Conservation (phyloP, 2,797 vertebrate species). For the Geotrypetes seraphini region DNA sequence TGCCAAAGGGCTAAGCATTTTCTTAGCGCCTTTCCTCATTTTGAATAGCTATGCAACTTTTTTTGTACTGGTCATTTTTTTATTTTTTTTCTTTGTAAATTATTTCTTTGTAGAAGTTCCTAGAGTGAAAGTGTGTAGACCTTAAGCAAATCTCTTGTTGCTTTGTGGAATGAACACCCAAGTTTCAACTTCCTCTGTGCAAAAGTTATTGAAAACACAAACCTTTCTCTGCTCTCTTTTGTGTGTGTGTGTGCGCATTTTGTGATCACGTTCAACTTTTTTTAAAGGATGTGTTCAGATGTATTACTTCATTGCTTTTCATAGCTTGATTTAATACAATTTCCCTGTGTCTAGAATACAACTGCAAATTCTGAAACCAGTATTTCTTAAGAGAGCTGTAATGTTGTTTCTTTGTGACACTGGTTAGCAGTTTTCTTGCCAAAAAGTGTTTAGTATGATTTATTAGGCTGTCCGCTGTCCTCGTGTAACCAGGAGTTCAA, state of each 20-base stretch:
- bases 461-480: slow-evolving; percentile 46
- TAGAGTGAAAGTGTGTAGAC: slow-evolving; percentile 36
- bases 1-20: too few relatives aligned
- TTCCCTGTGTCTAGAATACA: slow-evolving; percentile 48
- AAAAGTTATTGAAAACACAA: slow-evolving; percentile 47
- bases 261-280: slow-evolving; percentile 32
- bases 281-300: slow-evolving; percentile 7
- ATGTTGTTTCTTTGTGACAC: slow-evolving; percentile 55
- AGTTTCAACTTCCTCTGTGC: slow-evolving; percentile 50
- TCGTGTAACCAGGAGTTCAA: slow-evolving; percentile 53
- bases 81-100: slow-evolving; percentile 10
- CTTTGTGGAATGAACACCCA: slow-evolving; percentile 51
- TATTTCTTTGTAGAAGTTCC: slow-evolving; percentile 28
- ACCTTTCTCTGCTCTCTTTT: slow-evolving; percentile 18
- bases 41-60: background rate
- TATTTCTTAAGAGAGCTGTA: slow-evolving; percentile 48
- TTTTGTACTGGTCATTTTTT: too few relatives aligned
- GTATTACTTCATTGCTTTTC: slow-evolving; percentile 35
- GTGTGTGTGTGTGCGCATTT: too few relatives aligned
- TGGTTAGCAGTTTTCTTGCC: slow-evolving; percentile 47
- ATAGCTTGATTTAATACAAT: slow-evolving; percentile 53
- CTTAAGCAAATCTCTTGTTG: slow-evolving; percentile 45
- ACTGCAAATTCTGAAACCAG: slow-evolving; percentile 52
- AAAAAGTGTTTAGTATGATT: slow-evolving; percentile 54
- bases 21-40: too few relatives aligned